These are phyloP conservation scores for Aspiorhynchus laticeps DNA, from an alignment of 2,113 vertebrate species.

Conservation along the genomic window DNA sequence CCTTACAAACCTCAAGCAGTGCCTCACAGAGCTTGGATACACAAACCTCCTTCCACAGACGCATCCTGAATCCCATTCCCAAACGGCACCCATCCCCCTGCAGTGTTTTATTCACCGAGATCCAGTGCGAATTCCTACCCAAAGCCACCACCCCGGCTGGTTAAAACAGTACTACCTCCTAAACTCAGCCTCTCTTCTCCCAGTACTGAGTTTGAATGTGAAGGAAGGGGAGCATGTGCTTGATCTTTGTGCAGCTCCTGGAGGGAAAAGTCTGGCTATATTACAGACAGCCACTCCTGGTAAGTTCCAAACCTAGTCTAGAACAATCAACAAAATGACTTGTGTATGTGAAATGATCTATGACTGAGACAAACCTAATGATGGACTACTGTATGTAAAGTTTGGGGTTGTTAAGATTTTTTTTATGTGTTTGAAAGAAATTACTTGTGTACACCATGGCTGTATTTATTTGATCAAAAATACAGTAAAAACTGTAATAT, in stretches of 20 bases:
- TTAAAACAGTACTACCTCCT: conserved; percentile 91
- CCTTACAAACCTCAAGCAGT: conserved; percentile 70
- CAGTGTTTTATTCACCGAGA: conserved; percentile 80
- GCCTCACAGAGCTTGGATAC: conserved; percentile 78
- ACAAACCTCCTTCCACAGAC: conserved; percentile 69
- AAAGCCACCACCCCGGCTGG: conserved; percentile 80
- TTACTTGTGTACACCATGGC: neutral
- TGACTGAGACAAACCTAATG: neutral
- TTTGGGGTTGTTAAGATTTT: neutral
- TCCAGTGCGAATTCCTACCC: conserved; percentile 79
- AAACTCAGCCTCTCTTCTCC: conserved; percentile 91
- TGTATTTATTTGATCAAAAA: neutral
- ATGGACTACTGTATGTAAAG: neutral
- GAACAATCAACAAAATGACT: neutral
- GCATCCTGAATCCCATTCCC: conserved; percentile 37
- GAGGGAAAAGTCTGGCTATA: conserved; percentile 88
- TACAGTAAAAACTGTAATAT: neutral
- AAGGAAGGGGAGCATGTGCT: conserved; percentile 83
- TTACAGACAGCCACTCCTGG: conserved; percentile 88
- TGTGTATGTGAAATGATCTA: neutral
- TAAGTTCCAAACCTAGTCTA: conserved; percentile 56
- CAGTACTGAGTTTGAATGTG: conserved; percentile 86
- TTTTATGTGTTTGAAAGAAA: neutral
- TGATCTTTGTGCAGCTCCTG: conserved; percentile 94
- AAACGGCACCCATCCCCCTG: conserved; percentile 64